phyloP scores from a whole-genome alignment of 2,797 vertebrate species.

The Tiaroga cobitis region DNA sequence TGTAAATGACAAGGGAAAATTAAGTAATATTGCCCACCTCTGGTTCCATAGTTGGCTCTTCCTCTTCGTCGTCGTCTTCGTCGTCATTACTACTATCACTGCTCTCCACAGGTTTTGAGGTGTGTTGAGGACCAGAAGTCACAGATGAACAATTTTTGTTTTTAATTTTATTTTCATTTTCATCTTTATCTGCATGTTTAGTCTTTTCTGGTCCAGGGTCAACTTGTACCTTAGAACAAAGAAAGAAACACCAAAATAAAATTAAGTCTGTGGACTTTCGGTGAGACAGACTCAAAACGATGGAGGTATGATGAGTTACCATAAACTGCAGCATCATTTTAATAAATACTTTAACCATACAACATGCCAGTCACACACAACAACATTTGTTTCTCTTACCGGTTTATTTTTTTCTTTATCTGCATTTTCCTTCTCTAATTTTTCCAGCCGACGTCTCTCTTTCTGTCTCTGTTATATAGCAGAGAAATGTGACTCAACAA shows the following conservation, averaged over 20 bases:
- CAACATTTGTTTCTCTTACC: constrained; percentile 59
- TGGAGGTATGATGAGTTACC: background rate
- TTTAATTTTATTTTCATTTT: constrained; percentile 49
- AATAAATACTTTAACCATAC: background rate
- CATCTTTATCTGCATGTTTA: constrained; percentile 59
- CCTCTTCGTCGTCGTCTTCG: constrained; percentile 12
- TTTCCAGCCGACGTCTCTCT: constrained; percentile 72
- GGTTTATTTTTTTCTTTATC: constrained; percentile 58
- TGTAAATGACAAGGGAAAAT: background rate
- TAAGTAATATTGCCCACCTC: constrained; percentile 64
- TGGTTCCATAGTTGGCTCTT: constrained; percentile 49
- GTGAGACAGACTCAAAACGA: background rate
- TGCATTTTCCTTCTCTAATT: constrained; percentile 68
- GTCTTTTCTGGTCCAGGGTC: constrained; percentile 58
- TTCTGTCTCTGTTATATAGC: constrained; percentile 73
- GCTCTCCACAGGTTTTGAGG: constrained; percentile 48
- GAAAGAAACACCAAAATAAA: background rate
- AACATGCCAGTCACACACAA: background rate
- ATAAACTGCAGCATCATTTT: background rate
- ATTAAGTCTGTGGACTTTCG: background rate
- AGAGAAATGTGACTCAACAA: background rate
- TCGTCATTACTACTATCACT: constrained; percentile 42
- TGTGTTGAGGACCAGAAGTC: constrained; percentile 37
- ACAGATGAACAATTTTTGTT: constrained; percentile 48
- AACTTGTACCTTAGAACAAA: constrained; percentile 57